Evolutionary conservation across 2,888 invertebrate genomes (phyloP).

Genomic region (Meloe dianella): DNA sequence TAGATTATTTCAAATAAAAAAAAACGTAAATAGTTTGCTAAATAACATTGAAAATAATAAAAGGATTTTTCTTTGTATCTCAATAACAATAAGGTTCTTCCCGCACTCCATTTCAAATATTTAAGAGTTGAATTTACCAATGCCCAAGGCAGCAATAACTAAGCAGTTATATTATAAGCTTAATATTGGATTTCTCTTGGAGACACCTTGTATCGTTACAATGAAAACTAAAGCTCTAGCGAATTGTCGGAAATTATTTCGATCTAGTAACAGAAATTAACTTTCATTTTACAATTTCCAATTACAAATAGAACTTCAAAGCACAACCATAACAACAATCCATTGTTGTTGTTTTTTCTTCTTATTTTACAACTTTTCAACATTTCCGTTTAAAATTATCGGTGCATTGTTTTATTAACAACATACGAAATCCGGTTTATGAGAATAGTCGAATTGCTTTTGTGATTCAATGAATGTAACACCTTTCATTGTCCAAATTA

Average conservation of each 20-base stretch:
- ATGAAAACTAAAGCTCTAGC: conserved; percentile 39
- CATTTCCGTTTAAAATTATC: conserved; percentile 16
- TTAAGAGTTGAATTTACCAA: conserved; percentile 35
- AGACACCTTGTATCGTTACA: conserved; percentile 43
- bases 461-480: conserved; percentile 29
- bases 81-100: conserved; percentile 29
- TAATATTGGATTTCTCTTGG: conserved; percentile 44
- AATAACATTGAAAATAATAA: conserved; percentile 20
- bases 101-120: conserved; percentile 32
- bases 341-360: not conserved
- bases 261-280: conserved; percentile 15
- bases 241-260: conserved; percentile 40
- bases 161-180: conserved; percentile 44
- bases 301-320: conserved; percentile 21
- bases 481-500: conserved; percentile 37
- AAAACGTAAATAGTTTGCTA: conserved; percentile 15
- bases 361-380: not conserved
- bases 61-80: conserved; percentile 18
- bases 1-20: conserved; percentile 10
- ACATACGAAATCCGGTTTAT: not conserved
- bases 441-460: conserved; percentile 21
- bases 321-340: conserved; percentile 30
- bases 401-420: not conserved
- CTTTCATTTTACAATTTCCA: not conserved
- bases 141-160: conserved; percentile 37